Percentiles rank a stretch among this genome's conserved stretches.
Conservation (phyloP, 2,797 vertebrate species). For the Sebastes aleutianus region DNA sequence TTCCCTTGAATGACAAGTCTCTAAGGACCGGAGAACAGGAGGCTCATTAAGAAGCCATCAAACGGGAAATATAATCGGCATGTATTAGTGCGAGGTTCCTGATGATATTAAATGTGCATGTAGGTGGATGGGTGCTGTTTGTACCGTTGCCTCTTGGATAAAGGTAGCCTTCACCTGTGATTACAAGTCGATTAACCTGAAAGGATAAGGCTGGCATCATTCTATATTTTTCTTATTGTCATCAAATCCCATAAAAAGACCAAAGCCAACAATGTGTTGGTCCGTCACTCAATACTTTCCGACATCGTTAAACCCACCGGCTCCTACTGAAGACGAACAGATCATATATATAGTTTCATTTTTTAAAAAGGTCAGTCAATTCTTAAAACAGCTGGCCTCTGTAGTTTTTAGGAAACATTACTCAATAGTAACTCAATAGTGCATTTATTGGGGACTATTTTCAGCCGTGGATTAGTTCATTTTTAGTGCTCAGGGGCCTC, state of each 20-base stretch:
- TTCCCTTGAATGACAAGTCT: constrained; percentile 15
- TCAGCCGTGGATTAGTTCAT: neutral
- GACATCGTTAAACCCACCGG: neutral
- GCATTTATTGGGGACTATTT: neutral
- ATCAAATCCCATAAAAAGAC: neutral
- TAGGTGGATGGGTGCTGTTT: neutral
- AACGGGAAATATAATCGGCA: neutral
- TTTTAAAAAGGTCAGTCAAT: neutral
- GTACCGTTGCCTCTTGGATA: neutral
- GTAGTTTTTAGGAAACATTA: neutral
- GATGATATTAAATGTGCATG: neutral
- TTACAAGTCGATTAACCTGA: neutral
- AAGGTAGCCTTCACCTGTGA: neutral
- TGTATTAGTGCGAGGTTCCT: neutral
- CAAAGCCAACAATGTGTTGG: neutral
- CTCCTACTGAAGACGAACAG: neutral
- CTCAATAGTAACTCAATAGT: too few species aligned
- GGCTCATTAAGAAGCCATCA: constrained; percentile 12
- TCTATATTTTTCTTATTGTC: neutral
- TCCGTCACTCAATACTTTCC: neutral
- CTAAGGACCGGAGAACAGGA: neutral
- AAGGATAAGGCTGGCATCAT: neutral
- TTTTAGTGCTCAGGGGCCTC: neutral
- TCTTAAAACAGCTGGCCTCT: neutral
- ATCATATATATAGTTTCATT: neutral